Evolutionary conservation across 1,140 invertebrate species (phyloP).

Genomic region (Leptinotarsa lineolata): DNA sequence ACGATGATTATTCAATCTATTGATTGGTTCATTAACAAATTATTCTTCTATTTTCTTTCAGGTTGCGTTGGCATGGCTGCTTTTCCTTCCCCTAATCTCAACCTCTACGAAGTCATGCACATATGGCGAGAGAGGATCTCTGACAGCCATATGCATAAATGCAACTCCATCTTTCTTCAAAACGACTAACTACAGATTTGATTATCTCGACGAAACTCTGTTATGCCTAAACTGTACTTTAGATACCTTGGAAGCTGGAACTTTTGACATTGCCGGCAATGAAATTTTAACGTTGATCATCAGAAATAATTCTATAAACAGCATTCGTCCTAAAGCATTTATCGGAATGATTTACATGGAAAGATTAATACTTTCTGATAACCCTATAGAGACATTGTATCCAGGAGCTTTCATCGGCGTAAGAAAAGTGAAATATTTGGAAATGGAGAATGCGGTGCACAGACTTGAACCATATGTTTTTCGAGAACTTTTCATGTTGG

Average conservation of each 20-base stretch:
- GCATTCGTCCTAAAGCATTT: slow-evolving; percentile 43
- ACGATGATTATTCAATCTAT: too few relatives aligned
- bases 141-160: slow-evolving; percentile 52
- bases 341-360: slow-evolving; percentile 49
- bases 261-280: slow-evolving; percentile 52
- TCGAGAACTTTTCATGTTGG: slow-evolving; percentile 22
- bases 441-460: slow-evolving; percentile 27
- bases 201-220: slow-evolving; percentile 53
- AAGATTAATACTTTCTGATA: slow-evolving; percentile 45
- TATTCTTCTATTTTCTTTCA: not conserved
- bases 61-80: not conserved
- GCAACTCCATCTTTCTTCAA: slow-evolving; percentile 47
- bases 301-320: slow-evolving; percentile 40
- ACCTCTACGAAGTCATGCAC: slow-evolving; percentile 39
- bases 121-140: slow-evolving; percentile 50
- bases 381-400: slow-evolving; percentile 43
- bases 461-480: slow-evolving; percentile 25
- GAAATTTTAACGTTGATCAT: slow-evolving; percentile 47
- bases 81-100: not conserved
- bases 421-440: slow-evolving; percentile 42
- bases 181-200: slow-evolving; percentile 48
- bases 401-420: slow-evolving; percentile 46
- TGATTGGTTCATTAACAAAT: not conserved
- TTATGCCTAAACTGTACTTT: slow-evolving; percentile 48
- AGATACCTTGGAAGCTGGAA: slow-evolving; percentile 37